Base-by-base conservation (phyloP, 2,888 invertebrate genomes). In the Epicampocera succincta region DNA sequence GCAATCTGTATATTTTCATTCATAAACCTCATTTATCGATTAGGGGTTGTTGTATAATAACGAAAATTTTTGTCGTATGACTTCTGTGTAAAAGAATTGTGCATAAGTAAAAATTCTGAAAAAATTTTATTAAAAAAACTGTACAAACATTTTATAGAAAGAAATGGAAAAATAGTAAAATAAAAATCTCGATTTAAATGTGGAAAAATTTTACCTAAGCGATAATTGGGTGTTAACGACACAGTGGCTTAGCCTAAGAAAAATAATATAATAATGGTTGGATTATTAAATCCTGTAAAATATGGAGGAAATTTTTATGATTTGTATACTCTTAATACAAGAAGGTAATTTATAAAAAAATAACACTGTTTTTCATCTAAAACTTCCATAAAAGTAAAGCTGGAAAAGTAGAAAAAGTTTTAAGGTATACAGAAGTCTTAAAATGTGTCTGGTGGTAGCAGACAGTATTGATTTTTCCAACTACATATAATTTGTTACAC, bases 261-360 rank as follows among this genome's bases (percentile, higher is more conserved):
- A 25, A 33, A 33, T 9, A 33, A 33, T 4, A 33, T 6, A 33
- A 33, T 33, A 85, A 90, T 90, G 90, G 90, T 91, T 85, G 90
- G 91, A 48, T 85, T 91, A 78, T 86, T 91, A 65, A 90, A 91
- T 87, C 91, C 91, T 38, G 84, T 88, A 42, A 90, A 90, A 87
- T 91, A 91, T 87, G 91, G 91, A 65, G 91, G 90, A 87, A 87
- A 91, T 86, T 91, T 91, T 84, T 91, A 91, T 83, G 91, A 91
- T 85, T 85, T 91, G 65, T 91, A 90, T 77, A 90, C 91, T 9
- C 89, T 87, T 85, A 89, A 88, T 85, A 87, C 88, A 17, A 89
- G 90, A 84, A 90, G 88, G 88, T 90, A 87, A 84, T 56, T 69
- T 44, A 68, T 42, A 17, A 1, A 21, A 13, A 19, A 6, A 71